Base-by-base conservation (phyloP, 2,888 invertebrate genomes). In the Ichneumon xanthorius region DNA sequence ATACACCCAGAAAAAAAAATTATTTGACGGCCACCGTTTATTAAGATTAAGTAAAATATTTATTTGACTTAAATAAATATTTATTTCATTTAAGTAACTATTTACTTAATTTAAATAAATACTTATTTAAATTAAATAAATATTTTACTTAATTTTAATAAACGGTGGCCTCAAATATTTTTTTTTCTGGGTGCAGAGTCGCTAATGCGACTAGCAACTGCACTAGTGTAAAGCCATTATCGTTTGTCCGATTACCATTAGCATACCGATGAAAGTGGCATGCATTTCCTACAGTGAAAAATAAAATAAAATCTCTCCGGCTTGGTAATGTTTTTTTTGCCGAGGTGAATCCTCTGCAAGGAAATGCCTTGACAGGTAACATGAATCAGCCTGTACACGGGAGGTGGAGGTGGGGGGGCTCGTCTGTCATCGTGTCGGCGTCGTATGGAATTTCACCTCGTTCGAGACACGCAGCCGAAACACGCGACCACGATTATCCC, bases 401-500 rank as follows among this genome's bases (percentile, higher is more conserved):
- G 50, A 63, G 75, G 50, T 30, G 58, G 53, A 2, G 7, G 16
- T 40, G 9, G 9, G 40, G 40, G 40, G 40, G 40, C 67, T 81
- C 71, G 81, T 67, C 61, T 67, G 81, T 77, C 72, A 81, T 84
- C 77, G 61, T 81, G 45, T 71, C 65, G 65, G 55, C 30, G 61
- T 61, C 71, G 70, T 75, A 55, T 70, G 79, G 48, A 78, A 85
- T 82, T 82, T 79, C 65, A 65, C 45, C 55, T 79, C 22, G 19
- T 85, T 75, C 70, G 50, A 80, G 70, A 65, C 82, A 75, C 79
- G 78, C 55, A 75, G 79, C 22, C 68, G 67, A 77, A 84, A 72
- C 72, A 80, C 68, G 50, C 72, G 61, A 84, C 72, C 22, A 68
- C 80, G 72, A 84, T 76, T 77, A 79, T 79, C 63, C 53, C 72